Percentiles rank a stretch among this genome's conserved stretches.
Evolutionary conservation across 2,888 invertebrate species (phyloP).

Genomic region (Lathronympha strigana): DNA sequence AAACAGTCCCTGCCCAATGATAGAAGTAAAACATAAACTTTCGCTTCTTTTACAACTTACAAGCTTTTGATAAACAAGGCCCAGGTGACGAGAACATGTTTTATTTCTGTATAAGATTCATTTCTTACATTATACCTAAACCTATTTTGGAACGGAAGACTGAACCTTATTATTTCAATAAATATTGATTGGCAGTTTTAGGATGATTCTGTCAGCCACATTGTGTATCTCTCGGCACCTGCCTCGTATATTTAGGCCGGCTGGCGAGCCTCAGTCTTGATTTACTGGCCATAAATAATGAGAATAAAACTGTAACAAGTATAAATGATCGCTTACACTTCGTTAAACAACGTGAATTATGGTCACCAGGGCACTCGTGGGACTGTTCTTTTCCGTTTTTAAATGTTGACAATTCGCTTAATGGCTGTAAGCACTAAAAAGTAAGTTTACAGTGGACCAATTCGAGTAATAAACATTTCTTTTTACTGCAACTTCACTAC

Average conservation of each 20-base stretch:
- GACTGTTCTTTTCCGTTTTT: background rate
- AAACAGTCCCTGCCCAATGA: too few relatives aligned
- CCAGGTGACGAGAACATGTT: too few relatives aligned
- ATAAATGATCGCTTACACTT: slow-evolving; percentile 35
- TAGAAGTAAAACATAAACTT: too few relatives aligned
- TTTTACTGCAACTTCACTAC: too few relatives aligned
- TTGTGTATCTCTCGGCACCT: slow-evolving; percentile 11
- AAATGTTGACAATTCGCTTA: slow-evolving; percentile 9
- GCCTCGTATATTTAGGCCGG: slow-evolving; percentile 21
- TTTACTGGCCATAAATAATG: slow-evolving; percentile 37
- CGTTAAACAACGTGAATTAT: slow-evolving; percentile 31
- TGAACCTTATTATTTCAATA: background rate
- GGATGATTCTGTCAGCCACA: slow-evolving; percentile 1
- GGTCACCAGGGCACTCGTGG: background rate
- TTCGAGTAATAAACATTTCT: too few relatives aligned
- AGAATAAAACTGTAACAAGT: slow-evolving; percentile 38
- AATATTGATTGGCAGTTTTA: slow-evolving; percentile 19
- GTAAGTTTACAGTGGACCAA: too few relatives aligned
- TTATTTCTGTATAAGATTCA: too few relatives aligned
- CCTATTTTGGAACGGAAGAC: background rate
- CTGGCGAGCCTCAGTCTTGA: slow-evolving; percentile 24
- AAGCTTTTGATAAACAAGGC: too few relatives aligned
- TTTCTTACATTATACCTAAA: background rate
- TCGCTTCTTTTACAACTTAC: too few relatives aligned
- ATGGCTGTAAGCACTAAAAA: background rate